phyloP scores from a whole-genome alignment of 2,113 vertebrate genomes.

The Phrynosoma blainvillii region DNA sequence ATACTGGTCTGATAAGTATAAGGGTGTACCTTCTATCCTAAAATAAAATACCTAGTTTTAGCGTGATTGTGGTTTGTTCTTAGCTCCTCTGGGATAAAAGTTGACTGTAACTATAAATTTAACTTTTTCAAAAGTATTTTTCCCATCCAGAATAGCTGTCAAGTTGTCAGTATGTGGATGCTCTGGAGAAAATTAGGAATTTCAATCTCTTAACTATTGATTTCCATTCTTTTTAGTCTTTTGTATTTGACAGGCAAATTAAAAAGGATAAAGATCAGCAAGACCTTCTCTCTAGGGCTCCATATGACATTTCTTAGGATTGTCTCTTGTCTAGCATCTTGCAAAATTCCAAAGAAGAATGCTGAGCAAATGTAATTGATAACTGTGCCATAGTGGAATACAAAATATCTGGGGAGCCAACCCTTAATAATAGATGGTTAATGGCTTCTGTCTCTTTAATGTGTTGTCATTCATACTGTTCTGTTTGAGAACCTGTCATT shows the following conservation, averaged over 20 bases:
- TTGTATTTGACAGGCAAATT: slow-evolving; percentile 67
- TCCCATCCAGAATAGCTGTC: slow-evolving; percentile 48
- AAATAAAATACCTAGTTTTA: slow-evolving; percentile 21
- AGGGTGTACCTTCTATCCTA: not conserved
- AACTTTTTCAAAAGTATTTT: slow-evolving; percentile 50
- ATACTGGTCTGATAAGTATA: slow-evolving; percentile 29
- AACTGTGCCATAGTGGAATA: slow-evolving; percentile 57
- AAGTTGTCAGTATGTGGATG: slow-evolving; percentile 36
- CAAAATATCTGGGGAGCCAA: slow-evolving; percentile 27
- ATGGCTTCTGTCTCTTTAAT: slow-evolving; percentile 64
- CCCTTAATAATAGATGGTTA: not conserved
- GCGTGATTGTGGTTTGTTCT: slow-evolving; percentile 57
- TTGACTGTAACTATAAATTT: slow-evolving; percentile 50
- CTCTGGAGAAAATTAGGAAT: slow-evolving; percentile 51
- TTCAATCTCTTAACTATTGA: slow-evolving; percentile 65
- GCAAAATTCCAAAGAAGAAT: slow-evolving; percentile 52
- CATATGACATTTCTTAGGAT: slow-evolving; percentile 49
- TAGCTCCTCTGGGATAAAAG: slow-evolving; percentile 31
- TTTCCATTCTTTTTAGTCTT: slow-evolving; percentile 57
- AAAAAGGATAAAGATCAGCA: slow-evolving; percentile 56
- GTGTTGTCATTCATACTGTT: slow-evolving; percentile 56
- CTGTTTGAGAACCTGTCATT: slow-evolving; percentile 38
- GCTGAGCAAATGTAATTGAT: slow-evolving; percentile 57
- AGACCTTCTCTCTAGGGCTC: slow-evolving; percentile 49
- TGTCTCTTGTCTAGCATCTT: slow-evolving; percentile 52